A percentile compares a stretch with the other conserved stretches of the same genome.
phyloP scores from a whole-genome alignment of 1,140 invertebrate species.

The Lutraria rhynchaena region DNA sequence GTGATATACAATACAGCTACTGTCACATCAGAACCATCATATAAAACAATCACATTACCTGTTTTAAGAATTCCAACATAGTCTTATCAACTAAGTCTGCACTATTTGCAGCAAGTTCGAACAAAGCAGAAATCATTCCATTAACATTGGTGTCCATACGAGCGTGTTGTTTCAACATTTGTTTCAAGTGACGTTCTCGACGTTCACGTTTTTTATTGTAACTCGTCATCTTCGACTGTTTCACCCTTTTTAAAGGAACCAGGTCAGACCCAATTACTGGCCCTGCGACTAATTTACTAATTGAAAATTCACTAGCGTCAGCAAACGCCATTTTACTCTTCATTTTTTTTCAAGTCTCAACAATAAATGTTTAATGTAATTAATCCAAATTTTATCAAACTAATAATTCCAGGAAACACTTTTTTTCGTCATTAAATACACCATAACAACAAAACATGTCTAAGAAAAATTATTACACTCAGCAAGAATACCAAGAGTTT shows the following conservation, averaged over 20 bases:
- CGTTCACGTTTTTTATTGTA: slow-evolving; percentile 31
- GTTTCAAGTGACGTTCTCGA: slow-evolving; percentile 1
- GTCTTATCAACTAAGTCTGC: slow-evolving; percentile 37
- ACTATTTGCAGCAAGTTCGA: slow-evolving; percentile 15
- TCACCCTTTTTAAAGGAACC: not conserved
- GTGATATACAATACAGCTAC: no score
- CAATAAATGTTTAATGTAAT: no score
- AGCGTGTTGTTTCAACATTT: slow-evolving; percentile 32
- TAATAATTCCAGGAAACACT: no score
- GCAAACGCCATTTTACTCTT: slow-evolving; percentile 9
- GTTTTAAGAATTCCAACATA: slow-evolving; percentile 31
- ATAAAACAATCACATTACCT: slow-evolving; percentile 1
- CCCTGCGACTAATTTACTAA: not conserved
- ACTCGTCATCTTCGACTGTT: slow-evolving; percentile 21
- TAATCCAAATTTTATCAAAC: no score
- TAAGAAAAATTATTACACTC: no score
- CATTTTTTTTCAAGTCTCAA: not conserved
- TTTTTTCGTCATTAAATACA: no score
- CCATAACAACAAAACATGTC: no score
- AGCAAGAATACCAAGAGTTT: no score
- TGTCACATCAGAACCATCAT: no score
- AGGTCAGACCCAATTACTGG: slow-evolving; percentile 23
- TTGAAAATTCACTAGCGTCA: slow-evolving; percentile 1
- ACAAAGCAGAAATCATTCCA: slow-evolving; percentile 16
- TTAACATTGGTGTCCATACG: not conserved